Percentiles rank a stretch among this genome's conserved stretches.
Evolutionary conservation across 2,888 invertebrate genomes (phyloP).

Genomic region (Drosophila algonquin): DNA sequence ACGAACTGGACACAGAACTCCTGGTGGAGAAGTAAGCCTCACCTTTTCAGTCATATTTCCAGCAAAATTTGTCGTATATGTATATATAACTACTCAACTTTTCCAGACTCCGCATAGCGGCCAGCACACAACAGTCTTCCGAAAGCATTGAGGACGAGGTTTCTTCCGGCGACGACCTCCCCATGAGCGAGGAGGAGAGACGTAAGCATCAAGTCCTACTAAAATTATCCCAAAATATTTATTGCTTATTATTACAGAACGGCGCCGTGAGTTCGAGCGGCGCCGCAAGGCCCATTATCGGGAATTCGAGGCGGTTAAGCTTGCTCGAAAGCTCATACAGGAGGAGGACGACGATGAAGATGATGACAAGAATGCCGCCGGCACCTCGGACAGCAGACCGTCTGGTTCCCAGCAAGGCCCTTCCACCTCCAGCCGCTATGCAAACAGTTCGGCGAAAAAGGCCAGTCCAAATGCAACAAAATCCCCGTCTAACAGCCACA

Average conservation of each 20-base stretch:
- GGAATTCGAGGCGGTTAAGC: slow-evolving; percentile 96
- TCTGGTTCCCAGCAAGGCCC: slow-evolving; percentile 49
- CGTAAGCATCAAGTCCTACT: slow-evolving; percentile 75
- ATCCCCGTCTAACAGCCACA: slow-evolving; percentile 60
- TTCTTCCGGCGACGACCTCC: slow-evolving; percentile 86
- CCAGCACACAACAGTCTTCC: slow-evolving; percentile 82
- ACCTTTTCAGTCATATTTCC: background rate
- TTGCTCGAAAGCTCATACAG: slow-evolving; percentile 95
- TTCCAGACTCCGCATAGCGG: slow-evolving; percentile 82
- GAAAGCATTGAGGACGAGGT: slow-evolving; percentile 85
- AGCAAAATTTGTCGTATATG: background rate
- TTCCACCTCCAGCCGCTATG: slow-evolving; percentile 54
- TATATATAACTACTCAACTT: slow-evolving; percentile 10
- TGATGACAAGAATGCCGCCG: slow-evolving; percentile 68
- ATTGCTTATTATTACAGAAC: slow-evolving; percentile 84
- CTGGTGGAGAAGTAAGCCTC: slow-evolving; percentile 89
- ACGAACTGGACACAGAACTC: slow-evolving; percentile 88
- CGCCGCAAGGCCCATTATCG: slow-evolving; percentile 99
- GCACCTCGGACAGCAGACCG: slow-evolving; percentile 40
- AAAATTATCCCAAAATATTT: background rate
- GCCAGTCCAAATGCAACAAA: slow-evolving; percentile 49
- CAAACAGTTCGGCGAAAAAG: slow-evolving; percentile 56
- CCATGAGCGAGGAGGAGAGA: slow-evolving; percentile 87
- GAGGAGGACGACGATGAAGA: slow-evolving; percentile 95
- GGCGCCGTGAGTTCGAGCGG: slow-evolving; percentile 92